A percentile compares a stretch with the other conserved stretches of the same genome.
Evolutionary conservation across 2,888 invertebrate genomes (phyloP).

Genomic region (Drosophila maculinotata): DNA sequence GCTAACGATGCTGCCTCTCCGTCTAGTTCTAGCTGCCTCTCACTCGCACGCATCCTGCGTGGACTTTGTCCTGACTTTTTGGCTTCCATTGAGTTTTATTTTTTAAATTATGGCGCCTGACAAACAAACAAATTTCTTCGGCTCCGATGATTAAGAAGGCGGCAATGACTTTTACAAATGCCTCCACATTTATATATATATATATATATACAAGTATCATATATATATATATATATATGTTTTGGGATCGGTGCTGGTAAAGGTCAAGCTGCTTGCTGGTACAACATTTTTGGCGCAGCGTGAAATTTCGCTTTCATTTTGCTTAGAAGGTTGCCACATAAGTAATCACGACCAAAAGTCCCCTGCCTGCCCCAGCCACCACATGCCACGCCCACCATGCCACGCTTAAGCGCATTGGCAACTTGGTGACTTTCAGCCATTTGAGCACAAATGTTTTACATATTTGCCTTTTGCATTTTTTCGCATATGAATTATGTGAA

Average conservation of each 20-base stretch:
- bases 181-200: conserved; percentile 11
- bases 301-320: conserved; percentile 44
- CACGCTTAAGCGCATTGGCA: conserved; percentile 33
- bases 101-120: conserved; percentile 63
- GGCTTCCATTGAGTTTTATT: conserved; percentile 40
- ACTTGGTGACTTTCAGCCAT: conserved; percentile 60
- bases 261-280: conserved; percentile 49
- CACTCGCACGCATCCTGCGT: conserved; percentile 2
- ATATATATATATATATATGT: conserved; percentile 6
- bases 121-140: conserved; percentile 42
- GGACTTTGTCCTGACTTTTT: conserved; percentile 41
- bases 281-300: conserved; percentile 42
- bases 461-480: conserved; percentile 63
- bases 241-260: conserved; percentile 11
- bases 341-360: conserved; percentile 24
- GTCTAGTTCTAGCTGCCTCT: too few relatives aligned
- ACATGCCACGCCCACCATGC: conserved; percentile 21
- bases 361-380: neutral
- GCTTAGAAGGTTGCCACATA: conserved; percentile 27
- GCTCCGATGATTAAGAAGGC: conserved; percentile 62
- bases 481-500: conserved; percentile 22
- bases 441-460: conserved; percentile 64
- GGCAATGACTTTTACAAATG: conserved; percentile 56
- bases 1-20: conserved; percentile 55
- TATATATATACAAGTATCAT: conserved; percentile 5